phyloP scores from a whole-genome alignment of 2,797 vertebrate genomes.

The Rhynchotus rufescens region DNA sequence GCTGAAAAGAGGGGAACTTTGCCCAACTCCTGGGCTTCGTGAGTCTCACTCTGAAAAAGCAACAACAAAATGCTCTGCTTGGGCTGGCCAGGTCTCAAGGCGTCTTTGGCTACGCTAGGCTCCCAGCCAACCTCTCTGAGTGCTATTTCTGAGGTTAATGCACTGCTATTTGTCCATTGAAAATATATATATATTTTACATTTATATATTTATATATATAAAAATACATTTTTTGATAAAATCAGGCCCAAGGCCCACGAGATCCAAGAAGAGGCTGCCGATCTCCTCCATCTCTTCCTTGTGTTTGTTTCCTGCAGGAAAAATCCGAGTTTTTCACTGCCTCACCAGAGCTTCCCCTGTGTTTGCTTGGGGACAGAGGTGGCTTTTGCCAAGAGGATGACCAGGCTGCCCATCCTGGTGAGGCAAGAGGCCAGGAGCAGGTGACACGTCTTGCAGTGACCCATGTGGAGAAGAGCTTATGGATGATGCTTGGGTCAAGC shows the following conservation, averaged over 20 bases:
- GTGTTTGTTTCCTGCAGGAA: not conserved
- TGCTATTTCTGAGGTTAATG: not conserved
- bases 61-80: slow-evolving; percentile 20
- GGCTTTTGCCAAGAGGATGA: not conserved
- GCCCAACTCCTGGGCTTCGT: slow-evolving; percentile 62
- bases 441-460: not conserved
- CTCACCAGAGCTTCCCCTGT: not conserved
- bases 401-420: not conserved
- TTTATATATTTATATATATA: too few species aligned
- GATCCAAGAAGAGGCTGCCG: not conserved
- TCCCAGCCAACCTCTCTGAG: not conserved
- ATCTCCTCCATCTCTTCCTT: not conserved
- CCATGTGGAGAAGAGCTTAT: fast-evolving
- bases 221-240: not conserved
- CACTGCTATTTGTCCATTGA: not conserved
- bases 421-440: not conserved
- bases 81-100: slow-evolving; percentile 42
- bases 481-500: not conserved
- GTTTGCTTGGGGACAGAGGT: not conserved
- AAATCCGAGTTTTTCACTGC: not conserved
- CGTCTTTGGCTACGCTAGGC: not conserved
- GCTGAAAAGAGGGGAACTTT: slow-evolving; percentile 6
- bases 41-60: slow-evolving; percentile 47
- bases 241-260: not conserved
- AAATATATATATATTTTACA: too few species aligned